These are phyloP conservation scores for Neria commutata DNA, from an alignment of 2,888 invertebrate genomes.

Conservation along the genomic window DNA sequence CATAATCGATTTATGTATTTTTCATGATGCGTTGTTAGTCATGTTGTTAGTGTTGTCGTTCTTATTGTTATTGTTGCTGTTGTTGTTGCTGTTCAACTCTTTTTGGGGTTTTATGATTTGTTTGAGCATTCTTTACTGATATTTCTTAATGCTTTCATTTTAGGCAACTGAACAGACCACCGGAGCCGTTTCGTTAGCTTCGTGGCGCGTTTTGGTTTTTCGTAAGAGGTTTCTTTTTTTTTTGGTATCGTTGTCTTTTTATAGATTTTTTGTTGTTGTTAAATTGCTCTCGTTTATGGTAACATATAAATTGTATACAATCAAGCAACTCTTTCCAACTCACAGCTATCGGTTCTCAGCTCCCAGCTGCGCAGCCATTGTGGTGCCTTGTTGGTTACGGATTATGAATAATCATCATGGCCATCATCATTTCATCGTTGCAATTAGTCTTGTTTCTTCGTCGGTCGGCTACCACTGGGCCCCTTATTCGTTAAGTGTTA, in stretches of 20 bases:
- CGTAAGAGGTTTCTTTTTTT: constrained; percentile 1
- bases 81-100: constrained; percentile 26
- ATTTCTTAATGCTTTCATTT: constrained; percentile 9
- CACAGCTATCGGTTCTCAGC: too few relatives aligned
- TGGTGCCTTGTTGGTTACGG: constrained; percentile 5
- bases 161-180: constrained; percentile 39
- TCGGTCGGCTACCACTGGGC: too few relatives aligned
- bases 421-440: constrained; percentile 47
- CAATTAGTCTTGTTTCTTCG: constrained; percentile 51
- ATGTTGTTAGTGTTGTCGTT: constrained; percentile 27
- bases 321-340: too few relatives aligned
- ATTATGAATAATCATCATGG: constrained; percentile 50
- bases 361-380: constrained; percentile 30
- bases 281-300: constrained; percentile 56
- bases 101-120: constrained; percentile 51
- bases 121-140: constrained; percentile 44
- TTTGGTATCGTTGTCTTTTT: constrained; percentile 10
- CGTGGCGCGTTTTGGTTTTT: constrained; percentile 17
- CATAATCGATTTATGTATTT: constrained; percentile 54
- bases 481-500: constrained; percentile 48
- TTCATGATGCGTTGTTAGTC: constrained; percentile 20
- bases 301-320: constrained; percentile 57
- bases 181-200: constrained; percentile 37
- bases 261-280: constrained; percentile 44
- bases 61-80: constrained; percentile 40